Conservation (phyloP, 1,140 invertebrate species). For the Eupristina koningsbergeri region DNA sequence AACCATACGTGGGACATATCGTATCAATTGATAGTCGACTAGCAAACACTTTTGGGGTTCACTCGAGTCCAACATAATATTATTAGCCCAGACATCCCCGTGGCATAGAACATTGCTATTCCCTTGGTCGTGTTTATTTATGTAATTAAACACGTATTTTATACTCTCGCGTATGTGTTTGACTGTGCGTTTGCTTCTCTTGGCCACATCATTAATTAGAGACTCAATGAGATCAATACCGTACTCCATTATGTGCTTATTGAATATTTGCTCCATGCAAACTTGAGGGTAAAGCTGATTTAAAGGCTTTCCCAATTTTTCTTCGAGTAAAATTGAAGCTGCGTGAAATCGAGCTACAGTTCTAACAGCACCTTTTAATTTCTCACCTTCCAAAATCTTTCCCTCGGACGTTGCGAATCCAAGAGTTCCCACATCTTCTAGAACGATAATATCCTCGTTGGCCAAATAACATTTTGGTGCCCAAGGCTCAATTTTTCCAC, state of each 20-base stretch:
- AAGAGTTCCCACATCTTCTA: conserved; percentile 69
- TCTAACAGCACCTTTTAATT: conserved; percentile 70
- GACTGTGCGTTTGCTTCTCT: background rate
- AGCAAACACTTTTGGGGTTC: conserved; percentile 72
- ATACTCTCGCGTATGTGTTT: background rate
- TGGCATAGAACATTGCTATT: conserved; percentile 19
- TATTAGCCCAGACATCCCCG: conserved; percentile 32
- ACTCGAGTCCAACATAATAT: conserved; percentile 55
- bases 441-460: conserved; percentile 67
- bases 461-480: conserved; percentile 69
- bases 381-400: conserved; percentile 68
- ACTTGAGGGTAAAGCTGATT: background rate
- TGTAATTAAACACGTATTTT: background rate
- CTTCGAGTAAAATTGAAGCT: conserved; percentile 74
- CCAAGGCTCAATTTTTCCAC: conserved; percentile 52
- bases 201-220: background rate
- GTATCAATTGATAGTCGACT: conserved; percentile 75
- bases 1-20: conserved; percentile 68
- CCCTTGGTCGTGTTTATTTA: background rate
- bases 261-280: conserved; percentile 15
- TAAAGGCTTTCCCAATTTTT: conserved; percentile 57
- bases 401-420: conserved; percentile 60
- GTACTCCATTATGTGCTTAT: background rate
- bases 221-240: background rate
- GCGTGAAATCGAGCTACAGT: conserved; percentile 75